Evolutionary conservation across 2,113 vertebrate species (phyloP), one percentile per base, ranked within the genome.

Genomic region (Notothenia rossii): DNA sequence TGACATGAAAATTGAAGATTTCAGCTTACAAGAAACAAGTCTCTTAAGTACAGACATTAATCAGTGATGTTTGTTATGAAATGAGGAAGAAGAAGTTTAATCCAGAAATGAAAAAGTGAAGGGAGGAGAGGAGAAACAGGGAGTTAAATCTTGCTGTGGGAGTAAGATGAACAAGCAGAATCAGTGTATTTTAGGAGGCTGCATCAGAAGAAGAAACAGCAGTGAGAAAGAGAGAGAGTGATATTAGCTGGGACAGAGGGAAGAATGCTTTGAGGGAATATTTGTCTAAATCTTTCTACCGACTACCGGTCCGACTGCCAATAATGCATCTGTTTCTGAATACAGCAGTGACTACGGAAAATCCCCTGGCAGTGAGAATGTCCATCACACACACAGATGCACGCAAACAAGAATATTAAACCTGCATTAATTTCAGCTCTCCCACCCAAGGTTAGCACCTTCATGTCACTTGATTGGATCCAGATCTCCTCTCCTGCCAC

Each of bases 241-340:
- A 88, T 90, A 87, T 86, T 48, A 88, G 53, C 53, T 78, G 71
- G 54, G 75, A 83, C 76, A 72, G 82, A 83, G 50, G 3, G 8
- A 79, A 74, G 76, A 93, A 89, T n/a, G 56, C 91, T 94, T 90
- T 85, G 85, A 95, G 92, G 79, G 66, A 36, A 82, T 84, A 77
- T 85, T 85, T 65, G 36, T 86, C 86, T 91, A 90, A 59, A 8
- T 25, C 67, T 67, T 67, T 71, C 74, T 95, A 82, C 86, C 90
- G 43, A 88, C 85, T 84, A 14, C 87, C 88, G 90, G 85, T 86
- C 77, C 68, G 70, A 72, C 46, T 6, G 79, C 87, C 91, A 89
- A 71, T 20, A 29, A 63, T 95, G 91, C 94, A 95, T 96, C 94
- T 96, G 95, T 95, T 96, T 96, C 91, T 93, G 93, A 94, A 94